Evolutionary conservation across 2,113 vertebrate species (phyloP).

Genomic region (Furnarius figulus): DNA sequence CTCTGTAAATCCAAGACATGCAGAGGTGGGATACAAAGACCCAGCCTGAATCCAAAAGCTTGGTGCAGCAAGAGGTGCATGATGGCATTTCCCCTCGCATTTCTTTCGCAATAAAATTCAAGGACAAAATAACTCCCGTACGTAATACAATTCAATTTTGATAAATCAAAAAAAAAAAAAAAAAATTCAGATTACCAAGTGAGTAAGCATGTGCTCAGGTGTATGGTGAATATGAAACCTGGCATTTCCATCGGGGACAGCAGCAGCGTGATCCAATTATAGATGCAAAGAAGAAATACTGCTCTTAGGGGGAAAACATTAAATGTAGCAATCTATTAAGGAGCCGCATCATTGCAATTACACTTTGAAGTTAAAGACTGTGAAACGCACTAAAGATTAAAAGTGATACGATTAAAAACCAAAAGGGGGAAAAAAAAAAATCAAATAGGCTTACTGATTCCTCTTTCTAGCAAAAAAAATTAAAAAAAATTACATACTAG

Average conservation of each 20-base stretch:
- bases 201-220: conserved; percentile 49
- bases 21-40: neutral
- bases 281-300: conserved; percentile 56
- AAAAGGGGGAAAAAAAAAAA: neutral
- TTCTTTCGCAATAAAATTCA: conserved; percentile 52
- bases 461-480: neutral
- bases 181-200: conserved; percentile 41
- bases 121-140: neutral
- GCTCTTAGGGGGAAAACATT: conserved; percentile 51
- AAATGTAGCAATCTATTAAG: conserved; percentile 57
- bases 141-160: conserved; percentile 1
- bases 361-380: conserved; percentile 63
- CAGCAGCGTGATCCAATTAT: conserved; percentile 60
- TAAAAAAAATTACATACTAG: neutral
- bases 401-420: neutral
- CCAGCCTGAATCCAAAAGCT: conserved; percentile 13
- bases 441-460: neutral
- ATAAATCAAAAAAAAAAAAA: conserved; percentile 51
- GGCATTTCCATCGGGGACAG: conserved; percentile 3
- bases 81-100: neutral
- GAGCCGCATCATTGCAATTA: conserved; percentile 42
- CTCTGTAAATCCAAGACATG: conserved; percentile 34
- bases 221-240: conserved; percentile 39
- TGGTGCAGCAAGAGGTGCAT: neutral
- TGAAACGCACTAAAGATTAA: conserved; percentile 16